Evolutionary conservation across 2,113 vertebrate species (phyloP).

Genomic region (Cyanoramphus novaezelandiae): DNA sequence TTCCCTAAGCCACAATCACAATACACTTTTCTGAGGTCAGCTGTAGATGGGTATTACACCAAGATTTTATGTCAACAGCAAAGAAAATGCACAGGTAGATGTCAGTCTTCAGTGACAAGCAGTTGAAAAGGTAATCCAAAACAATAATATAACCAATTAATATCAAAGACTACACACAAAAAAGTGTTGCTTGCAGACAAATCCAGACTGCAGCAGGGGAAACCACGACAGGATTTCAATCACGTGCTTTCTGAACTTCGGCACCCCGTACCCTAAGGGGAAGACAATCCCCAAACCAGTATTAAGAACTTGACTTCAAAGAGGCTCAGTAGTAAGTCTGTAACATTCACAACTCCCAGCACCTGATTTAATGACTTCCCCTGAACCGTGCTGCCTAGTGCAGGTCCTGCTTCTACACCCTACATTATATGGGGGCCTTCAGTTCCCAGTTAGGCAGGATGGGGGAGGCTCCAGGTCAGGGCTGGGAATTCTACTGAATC

Average conservation of each 20-base stretch:
- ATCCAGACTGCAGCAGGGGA: background rate
- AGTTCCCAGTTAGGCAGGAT: background rate
- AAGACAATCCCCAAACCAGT: background rate
- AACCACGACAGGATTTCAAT: background rate
- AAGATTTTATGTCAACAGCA: background rate
- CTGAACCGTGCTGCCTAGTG: no score
- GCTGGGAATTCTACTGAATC: background rate
- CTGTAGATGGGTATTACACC: background rate
- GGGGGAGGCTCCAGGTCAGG: background rate
- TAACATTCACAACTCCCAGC: background rate
- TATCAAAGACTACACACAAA: background rate
- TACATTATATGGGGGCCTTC: background rate
- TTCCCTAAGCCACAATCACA: background rate
- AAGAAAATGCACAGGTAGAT: background rate
- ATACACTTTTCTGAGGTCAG: background rate
- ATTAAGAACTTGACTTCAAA: background rate
- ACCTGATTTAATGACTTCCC: background rate
- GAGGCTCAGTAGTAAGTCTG: rapidly evolving
- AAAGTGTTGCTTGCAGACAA: background rate
- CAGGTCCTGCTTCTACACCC: background rate
- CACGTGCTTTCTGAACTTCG: rapidly evolving
- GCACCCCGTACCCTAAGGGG: background rate
- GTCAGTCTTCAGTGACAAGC: background rate
- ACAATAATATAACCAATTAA: background rate
- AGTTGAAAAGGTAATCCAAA: background rate